These are phyloP conservation scores for Peromyscus attwateri DNA, from an alignment of 2,797 vertebrate species.

Conservation along the genomic window DNA sequence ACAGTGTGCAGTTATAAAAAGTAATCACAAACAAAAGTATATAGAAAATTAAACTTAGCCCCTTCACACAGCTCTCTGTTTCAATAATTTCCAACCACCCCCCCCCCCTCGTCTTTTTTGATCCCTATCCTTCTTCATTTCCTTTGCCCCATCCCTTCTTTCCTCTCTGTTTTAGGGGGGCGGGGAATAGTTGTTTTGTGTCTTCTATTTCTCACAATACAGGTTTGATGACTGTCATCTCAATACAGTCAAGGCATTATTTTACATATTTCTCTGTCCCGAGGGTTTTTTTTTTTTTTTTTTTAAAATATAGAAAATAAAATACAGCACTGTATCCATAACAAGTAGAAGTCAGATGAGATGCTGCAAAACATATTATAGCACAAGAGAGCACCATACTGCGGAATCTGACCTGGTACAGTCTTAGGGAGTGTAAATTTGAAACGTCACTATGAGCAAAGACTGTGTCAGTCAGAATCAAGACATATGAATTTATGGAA, in stretches of 20 bases:
- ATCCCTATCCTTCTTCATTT: not conserved
- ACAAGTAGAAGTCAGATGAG: not conserved
- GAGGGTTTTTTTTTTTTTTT: not conserved
- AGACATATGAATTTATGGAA: not conserved
- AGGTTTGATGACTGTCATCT: not conserved
- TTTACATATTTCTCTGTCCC: not conserved
- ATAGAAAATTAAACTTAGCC: not conserved
- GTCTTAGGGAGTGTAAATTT: too few species aligned
- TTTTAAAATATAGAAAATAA: not conserved
- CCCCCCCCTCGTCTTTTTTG: not conserved
- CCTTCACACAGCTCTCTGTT: fast-evolving
- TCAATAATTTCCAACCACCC: not conserved
- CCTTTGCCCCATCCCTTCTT: not conserved
- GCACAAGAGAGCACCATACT: too few species aligned
- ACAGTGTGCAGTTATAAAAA: not conserved
- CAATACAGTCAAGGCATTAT: not conserved
- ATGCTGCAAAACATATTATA: too few species aligned
- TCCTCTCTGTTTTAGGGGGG: not conserved
- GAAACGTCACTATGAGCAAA: too few species aligned
- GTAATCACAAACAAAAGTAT: not conserved
- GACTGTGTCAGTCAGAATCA: not conserved
- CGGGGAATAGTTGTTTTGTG: not conserved
- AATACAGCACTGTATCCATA: not conserved
- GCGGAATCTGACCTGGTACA: too few species aligned
- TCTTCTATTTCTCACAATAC: not conserved